Percentiles rank a stretch among this genome's conserved stretches.
phyloP scores from a whole-genome alignment of 2,113 vertebrate species.

The Mugil cephalus region DNA sequence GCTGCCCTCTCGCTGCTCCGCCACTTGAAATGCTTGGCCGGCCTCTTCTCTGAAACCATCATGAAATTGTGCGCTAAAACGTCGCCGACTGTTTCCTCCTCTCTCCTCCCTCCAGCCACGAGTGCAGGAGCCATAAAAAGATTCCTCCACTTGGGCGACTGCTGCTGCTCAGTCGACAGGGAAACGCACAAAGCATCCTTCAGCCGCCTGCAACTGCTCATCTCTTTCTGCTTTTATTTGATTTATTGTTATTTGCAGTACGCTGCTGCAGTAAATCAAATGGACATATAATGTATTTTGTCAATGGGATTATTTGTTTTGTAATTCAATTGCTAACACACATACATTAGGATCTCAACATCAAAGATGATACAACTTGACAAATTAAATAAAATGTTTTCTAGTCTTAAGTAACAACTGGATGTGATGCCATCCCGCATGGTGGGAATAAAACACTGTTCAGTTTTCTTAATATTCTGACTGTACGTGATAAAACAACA shows the following conservation, averaged over 20 bases:
- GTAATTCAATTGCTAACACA: too few species aligned
- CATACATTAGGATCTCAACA: too few species aligned
- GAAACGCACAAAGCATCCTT: constrained; percentile 47
- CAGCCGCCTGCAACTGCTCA: constrained; percentile 2
- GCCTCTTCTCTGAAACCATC: constrained; percentile 78
- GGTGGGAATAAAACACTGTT: too few species aligned
- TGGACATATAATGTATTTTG: not conserved
- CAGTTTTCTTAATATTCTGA: too few species aligned
- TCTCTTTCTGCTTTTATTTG: constrained; percentile 20
- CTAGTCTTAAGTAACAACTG: too few species aligned
- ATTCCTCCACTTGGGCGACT: constrained; percentile 55
- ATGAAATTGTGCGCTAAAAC: constrained; percentile 70
- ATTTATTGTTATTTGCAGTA: constrained; percentile 1
- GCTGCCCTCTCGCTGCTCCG: constrained; percentile 69
- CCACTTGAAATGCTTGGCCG: constrained; percentile 82
- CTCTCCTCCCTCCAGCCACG: constrained; percentile 55
- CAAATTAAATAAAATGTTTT: too few species aligned
- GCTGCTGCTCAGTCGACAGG: constrained; percentile 52
- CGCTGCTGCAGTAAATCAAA: not conserved
- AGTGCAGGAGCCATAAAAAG: constrained; percentile 60
- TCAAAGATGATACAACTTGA: too few species aligned
- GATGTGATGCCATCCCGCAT: too few species aligned
- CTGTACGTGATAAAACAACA: too few species aligned
- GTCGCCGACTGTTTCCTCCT: constrained; percentile 41
- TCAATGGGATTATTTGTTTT: too few species aligned